Evolutionary conservation across 1,140 invertebrate species (phyloP), one percentile per base, ranked within the genome.

Genomic region (Neodiprion pinetum): DNA sequence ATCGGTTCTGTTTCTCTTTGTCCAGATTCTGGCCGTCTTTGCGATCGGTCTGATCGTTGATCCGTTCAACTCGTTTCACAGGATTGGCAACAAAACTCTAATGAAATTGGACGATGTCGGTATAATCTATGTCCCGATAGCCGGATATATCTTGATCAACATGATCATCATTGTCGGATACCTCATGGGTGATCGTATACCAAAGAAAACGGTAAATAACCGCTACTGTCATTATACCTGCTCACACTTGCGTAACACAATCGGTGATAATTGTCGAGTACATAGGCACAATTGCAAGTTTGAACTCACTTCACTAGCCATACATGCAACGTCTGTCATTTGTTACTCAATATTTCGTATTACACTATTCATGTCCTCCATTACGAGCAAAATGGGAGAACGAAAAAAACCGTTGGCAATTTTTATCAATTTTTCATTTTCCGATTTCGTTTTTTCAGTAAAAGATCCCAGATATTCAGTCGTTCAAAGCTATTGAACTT

Each of bases 101-200:
- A 87, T 83, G 28, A 90, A 89, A 70, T 84, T 91, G 48, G 87
- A 91, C 78, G 89, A 92, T 76, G 86, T 90, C 1, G 90, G 89
- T 5, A 81, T 92, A 9, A 90, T 92, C 77, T 92, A 91, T 80
- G 88, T 91, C 28, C 86, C 90, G 3, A 87, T 90, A 71, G 88
- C 85, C 11, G 90, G 91, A 68, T 93, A 90, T 79, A 90, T 94
- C 73, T 87, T 94, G 72, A 92, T 94, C 80, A 93, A 92, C 74
- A 81, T 88, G 0, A 84, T 93, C 2, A 85, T 93, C 50, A 87
- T 94, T 68, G 83, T 93, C 48, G 88, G 90, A 3, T 88, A 92
- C 69, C 79, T 91, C 48, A 79, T 92, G 9, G 91, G 92, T 0
- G 93, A 94, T 80, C 87, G 90, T n/a, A 88, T 92, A 17, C 93